Conservation (phyloP, 1,140 invertebrate genomes). For the Aphelenchoides besseyi region DNA sequence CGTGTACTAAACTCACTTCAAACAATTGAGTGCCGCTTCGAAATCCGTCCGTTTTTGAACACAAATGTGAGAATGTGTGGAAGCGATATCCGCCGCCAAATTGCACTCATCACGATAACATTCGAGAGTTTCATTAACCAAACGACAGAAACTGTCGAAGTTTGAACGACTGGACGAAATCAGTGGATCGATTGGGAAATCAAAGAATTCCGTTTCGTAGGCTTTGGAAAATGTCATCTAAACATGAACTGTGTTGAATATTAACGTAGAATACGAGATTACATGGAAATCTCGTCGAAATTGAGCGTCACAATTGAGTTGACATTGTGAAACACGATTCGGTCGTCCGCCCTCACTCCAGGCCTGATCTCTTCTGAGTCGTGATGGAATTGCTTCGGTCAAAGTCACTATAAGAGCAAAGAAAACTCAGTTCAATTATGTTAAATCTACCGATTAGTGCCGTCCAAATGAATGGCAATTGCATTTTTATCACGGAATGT, state of each 20-base stretch:
- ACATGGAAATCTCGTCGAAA: slow-evolving; percentile 21
- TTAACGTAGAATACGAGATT: not conserved
- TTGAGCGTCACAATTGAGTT: slow-evolving; percentile 10
- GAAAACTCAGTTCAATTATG: not conserved
- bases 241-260: too few species aligned
- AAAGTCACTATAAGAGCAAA: not conserved
- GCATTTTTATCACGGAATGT: not conserved
- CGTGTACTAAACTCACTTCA: slow-evolving; percentile 31
- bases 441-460: not conserved
- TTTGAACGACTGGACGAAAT: slow-evolving; percentile 29
- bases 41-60: slow-evolving; percentile 32
- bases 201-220: slow-evolving; percentile 39
- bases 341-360: not conserved
- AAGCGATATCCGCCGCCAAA: not conserved
- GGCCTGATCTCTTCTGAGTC: not conserved
- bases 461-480: not conserved
- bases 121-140: slow-evolving; percentile 20
- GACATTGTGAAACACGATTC: not conserved
- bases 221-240: slow-evolving; percentile 26
- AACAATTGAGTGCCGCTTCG: slow-evolving; percentile 31
- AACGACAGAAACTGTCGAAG: slow-evolving; percentile 32
- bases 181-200: slow-evolving; percentile 39
- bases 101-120: slow-evolving; percentile 31
- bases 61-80: slow-evolving; percentile 40
- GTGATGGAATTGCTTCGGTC: not conserved